A percentile compares a stretch with the other conserved stretches of the same genome.
These are phyloP conservation scores for Diloba caeruleocephala DNA, from an alignment of 2,888 invertebrate species.

Conservation along the genomic window DNA sequence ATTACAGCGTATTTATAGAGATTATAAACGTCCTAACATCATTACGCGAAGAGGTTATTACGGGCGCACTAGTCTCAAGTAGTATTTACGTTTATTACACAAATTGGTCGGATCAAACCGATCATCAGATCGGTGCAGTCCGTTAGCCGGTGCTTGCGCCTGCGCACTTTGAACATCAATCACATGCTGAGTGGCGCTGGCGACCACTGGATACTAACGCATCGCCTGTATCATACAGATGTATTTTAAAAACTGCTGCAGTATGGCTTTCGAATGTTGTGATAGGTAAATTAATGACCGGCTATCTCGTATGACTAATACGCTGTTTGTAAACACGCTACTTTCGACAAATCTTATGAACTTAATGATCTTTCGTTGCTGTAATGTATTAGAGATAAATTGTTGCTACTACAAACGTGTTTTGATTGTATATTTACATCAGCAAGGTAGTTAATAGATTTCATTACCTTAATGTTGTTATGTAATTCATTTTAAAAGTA, in stretches of 20 bases:
- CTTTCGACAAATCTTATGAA: slow-evolving; percentile 37
- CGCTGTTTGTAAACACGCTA: slow-evolving; percentile 34
- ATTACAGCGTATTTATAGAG: slow-evolving; percentile 47
- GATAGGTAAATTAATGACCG: slow-evolving; percentile 61
- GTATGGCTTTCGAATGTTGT: slow-evolving; percentile 60
- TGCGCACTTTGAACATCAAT: slow-evolving; percentile 54
- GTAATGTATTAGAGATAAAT: slow-evolving; percentile 31
- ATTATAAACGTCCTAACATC: slow-evolving; percentile 44
- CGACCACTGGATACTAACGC: slow-evolving; percentile 59
- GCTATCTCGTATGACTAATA: slow-evolving; percentile 42
- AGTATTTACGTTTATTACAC: slow-evolving; percentile 62
- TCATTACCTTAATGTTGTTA: slow-evolving; percentile 33
- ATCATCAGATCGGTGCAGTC: slow-evolving; percentile 39
- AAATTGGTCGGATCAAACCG: slow-evolving; percentile 54
- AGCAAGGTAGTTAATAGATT: slow-evolving; percentile 24
- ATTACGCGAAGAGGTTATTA: slow-evolving; percentile 43
- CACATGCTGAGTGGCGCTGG: slow-evolving; percentile 15
- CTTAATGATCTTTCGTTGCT: slow-evolving; percentile 36
- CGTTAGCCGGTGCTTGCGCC: slow-evolving; percentile 30
- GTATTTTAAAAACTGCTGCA: slow-evolving; percentile 57
- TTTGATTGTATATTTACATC: slow-evolving; percentile 18
- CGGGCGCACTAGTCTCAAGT: slow-evolving; percentile 47
- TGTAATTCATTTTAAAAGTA: slow-evolving; percentile 24
- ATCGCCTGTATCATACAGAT: slow-evolving; percentile 60
- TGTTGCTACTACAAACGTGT: slow-evolving; percentile 14